Base-by-base conservation (phyloP, 1,140 invertebrate genomes). In the Drosophila nikananu region DNA sequence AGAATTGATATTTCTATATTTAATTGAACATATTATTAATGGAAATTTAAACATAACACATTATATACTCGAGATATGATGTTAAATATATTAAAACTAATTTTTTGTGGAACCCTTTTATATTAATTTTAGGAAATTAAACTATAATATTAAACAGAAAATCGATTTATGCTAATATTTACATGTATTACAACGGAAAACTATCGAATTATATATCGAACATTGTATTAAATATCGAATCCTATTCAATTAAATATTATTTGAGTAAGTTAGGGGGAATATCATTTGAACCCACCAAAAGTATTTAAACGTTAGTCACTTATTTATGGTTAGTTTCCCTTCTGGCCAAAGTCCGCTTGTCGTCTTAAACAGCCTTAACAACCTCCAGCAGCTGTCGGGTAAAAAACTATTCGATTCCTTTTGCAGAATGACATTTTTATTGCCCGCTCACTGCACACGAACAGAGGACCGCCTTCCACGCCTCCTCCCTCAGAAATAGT, bases 351-450 rank as follows among this genome's bases (percentile, higher is more conserved):
- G 21, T 25, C 21, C 51, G 17, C 19, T 54, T 57, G 21, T 52
- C 13, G 10, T n/a, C 25, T 51, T 27, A n/a, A 51, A 12, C 2
- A 19, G 27, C 27, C 51, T 35, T 54, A 30, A 46, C 41, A 30
- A 59, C 30, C 23, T n/a, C 61, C 71, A 64, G 72, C 66, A 79
- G 59, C 75, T 83, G 68, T 57, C 75, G 51, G n/a, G 37, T 10
- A 73, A 57, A 71, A 70, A 68, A 83, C 59, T 63, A 77, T 77
- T 84, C 67, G 73, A 77, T 84, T 80, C 72, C 76, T 59, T 80
- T 73, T 68, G 77, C 73, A 44, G 30, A 72, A 81, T 64, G 77
- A 83, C 81, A 80, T 80, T 80, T 83, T 83, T 83, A 83, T 83
- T 76, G 81, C 64, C 52, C 44, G 81, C 61, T 58, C 35, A 52